Evolutionary conservation across 2,113 vertebrate species (phyloP).

Genomic region (Oxyruncus cristatus): DNA sequence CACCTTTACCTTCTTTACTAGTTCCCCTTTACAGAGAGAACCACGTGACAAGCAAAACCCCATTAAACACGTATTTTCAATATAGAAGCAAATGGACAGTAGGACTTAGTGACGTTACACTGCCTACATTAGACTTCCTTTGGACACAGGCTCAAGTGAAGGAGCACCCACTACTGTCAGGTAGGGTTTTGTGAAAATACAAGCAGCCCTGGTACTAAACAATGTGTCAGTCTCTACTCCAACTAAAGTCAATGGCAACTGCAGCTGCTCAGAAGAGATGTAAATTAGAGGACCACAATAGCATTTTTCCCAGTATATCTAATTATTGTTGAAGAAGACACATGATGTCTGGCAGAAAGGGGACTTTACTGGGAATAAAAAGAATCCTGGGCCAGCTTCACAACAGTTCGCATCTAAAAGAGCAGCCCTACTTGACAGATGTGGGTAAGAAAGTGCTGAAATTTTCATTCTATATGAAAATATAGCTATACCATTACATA

Average conservation of each 20-base stretch:
- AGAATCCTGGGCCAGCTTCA: background rate
- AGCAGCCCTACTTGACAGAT: background rate
- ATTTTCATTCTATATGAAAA: background rate
- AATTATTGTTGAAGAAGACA: constrained; percentile 13
- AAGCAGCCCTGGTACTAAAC: background rate
- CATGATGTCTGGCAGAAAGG: background rate
- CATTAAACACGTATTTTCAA: background rate
- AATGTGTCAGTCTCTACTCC: background rate
- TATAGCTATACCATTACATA: background rate
- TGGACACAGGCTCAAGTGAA: background rate
- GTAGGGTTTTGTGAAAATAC: background rate
- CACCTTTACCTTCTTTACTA: background rate
- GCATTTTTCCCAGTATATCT: background rate
- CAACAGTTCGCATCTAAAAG: background rate
- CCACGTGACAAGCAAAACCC: background rate
- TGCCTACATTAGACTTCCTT: background rate
- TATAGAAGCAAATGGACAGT: background rate
- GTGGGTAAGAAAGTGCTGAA: background rate
- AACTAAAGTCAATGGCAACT: background rate
- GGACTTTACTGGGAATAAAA: background rate
- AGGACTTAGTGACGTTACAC: background rate
- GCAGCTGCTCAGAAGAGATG: constrained; percentile 21
- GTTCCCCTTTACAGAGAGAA: background rate
- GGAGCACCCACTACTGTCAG: background rate
- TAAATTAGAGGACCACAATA: background rate